These are phyloP conservation scores for Drosophila lacteicornis DNA, from an alignment of 1,140 invertebrate genomes.

Conservation along the genomic window DNA sequence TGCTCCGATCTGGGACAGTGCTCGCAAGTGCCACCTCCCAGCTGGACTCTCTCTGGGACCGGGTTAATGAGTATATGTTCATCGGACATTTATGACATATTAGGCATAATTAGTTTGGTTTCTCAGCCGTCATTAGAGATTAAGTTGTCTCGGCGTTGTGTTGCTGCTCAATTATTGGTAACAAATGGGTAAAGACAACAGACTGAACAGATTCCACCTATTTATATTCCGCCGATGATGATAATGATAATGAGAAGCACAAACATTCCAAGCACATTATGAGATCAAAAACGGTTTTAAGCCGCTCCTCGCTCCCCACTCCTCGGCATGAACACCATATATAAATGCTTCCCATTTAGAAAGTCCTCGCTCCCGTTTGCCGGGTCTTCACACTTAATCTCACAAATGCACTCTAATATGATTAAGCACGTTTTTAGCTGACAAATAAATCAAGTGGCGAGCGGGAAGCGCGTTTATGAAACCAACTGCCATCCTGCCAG, in stretches of 20 bases:
- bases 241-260: conserved; percentile 17
- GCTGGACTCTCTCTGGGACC: conserved; percentile 4
- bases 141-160: background rate
- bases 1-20: conserved; percentile 1
- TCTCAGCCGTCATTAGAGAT: conserved; percentile 16
- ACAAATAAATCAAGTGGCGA: conserved; percentile 78
- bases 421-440: conserved; percentile 82
- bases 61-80: conserved; percentile 49
- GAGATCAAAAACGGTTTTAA: conserved; percentile 33
- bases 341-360: conserved; percentile 27
- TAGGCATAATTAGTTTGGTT: conserved; percentile 39
- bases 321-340: conserved; percentile 6
- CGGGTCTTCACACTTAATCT: conserved; percentile 69
- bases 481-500: conserved; percentile 47
- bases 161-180: conserved; percentile 8
- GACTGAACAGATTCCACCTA: background rate
- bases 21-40: background rate
- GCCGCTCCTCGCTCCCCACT: background rate
- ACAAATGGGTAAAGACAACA: background rate
- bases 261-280: conserved; percentile 33
- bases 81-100: conserved; percentile 55
- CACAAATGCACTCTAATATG: conserved; percentile 82
- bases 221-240: background rate
- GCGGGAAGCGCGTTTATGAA: conserved; percentile 59
- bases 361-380: conserved; percentile 21